These are phyloP conservation scores for Lepus europaeus DNA, from an alignment of 2,113 vertebrate species.

Conservation along the genomic window DNA sequence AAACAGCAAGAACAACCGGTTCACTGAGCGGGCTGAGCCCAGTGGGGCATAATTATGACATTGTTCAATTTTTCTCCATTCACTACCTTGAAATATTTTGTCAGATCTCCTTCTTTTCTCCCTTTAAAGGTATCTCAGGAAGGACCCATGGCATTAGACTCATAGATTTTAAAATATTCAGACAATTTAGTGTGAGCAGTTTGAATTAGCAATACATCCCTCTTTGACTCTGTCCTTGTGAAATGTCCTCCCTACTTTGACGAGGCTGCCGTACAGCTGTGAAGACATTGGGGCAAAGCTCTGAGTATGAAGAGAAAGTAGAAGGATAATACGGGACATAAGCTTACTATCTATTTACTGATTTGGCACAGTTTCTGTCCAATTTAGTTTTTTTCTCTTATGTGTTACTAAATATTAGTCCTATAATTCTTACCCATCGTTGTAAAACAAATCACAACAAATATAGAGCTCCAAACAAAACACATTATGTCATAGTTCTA, in stretches of 20 bases:
- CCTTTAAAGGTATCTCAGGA: neutral
- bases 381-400: neutral
- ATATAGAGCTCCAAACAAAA: neutral
- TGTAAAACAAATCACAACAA: neutral
- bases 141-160: neutral
- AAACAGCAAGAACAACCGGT: neutral
- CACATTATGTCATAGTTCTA: neutral
- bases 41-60: slow-evolving; percentile 23
- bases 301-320: neutral
- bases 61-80: neutral
- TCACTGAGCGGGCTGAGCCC: neutral
- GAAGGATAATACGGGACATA: neutral
- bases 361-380: neutral
- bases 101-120: slow-evolving; percentile 16
- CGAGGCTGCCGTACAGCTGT: neutral
- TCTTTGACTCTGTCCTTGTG: neutral
- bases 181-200: neutral
- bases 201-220: neutral
- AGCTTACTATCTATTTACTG: neutral
- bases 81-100: slow-evolving; percentile 45
- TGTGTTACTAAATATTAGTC: neutral
- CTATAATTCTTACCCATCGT: neutral
- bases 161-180: slow-evolving; percentile 44
- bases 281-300: neutral
- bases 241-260: neutral